These are phyloP conservation scores for Epizoanthus rinbou DNA, from an alignment of 92 coral and sea anemone genomes.

Conservation along the genomic window DNA sequence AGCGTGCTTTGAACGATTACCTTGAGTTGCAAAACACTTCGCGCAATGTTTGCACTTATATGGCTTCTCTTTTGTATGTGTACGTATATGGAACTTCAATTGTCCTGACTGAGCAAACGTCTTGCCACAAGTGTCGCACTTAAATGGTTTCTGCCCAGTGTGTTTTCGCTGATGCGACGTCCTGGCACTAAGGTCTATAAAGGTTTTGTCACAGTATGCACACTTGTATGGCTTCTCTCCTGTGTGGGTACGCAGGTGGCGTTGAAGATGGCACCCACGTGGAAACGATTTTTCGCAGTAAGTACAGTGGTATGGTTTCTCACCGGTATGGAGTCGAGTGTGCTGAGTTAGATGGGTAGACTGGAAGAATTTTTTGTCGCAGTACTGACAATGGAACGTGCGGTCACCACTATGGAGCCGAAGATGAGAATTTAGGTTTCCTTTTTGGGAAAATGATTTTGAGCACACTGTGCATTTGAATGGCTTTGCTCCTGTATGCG, in stretches of 20 bases:
- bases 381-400: background rate
- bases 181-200: background rate
- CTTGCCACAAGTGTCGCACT: conserved; percentile 10
- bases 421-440: conserved; percentile 8
- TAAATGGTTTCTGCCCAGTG: conserved; percentile 17
- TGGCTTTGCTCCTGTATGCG: conserved; percentile 6
- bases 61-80: conserved; percentile 10
- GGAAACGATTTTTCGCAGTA: background rate
- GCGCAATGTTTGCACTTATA: background rate
- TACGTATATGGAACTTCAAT: conserved; percentile 2
- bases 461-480: conserved; percentile 14
- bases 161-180: background rate
- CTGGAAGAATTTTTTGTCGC: conserved; percentile 9
- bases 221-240: conserved; percentile 17
- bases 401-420: conserved; percentile 11
- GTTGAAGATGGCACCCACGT: background rate
- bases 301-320: background rate
- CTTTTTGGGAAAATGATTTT: background rate
- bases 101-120: background rate
- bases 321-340: background rate
- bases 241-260: conserved; percentile 6
- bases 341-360: background rate
- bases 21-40: background rate
- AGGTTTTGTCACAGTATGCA: conserved; percentile 1
- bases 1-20: background rate